Evolutionary conservation across 2,888 invertebrate genomes (phyloP), one percentile per base, ranked within the genome.

Genomic region (Coronaproctus castanopsis): DNA sequence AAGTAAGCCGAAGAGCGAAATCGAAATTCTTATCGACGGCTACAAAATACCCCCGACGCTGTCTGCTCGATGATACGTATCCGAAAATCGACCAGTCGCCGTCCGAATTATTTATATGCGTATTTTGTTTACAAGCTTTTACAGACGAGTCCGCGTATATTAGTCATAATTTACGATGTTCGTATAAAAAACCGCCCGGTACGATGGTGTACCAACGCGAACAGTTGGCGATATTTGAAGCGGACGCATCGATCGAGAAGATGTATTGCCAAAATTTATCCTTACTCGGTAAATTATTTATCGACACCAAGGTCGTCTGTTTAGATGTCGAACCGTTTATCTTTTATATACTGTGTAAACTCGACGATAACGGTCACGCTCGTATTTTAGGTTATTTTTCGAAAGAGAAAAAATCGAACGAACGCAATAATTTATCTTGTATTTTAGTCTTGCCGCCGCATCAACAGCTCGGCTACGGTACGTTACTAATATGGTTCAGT

Each of bases 201-300:
- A n/a, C n/a, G n/a, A n/a, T n/a, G n/a, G n/a, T n/a, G n/a, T n/a
- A n/a, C n/a, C n/a, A n/a, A n/a, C n/a, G n/a, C n/a, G n/a, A n/a
- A n/a, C n/a, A n/a, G n/a, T n/a, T n/a, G n/a, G n/a, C n/a, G n/a
- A 88, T 98, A 67, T 98, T 88, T 75, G 97, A 98, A 78, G 91
- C 95, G 10, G 95, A 96, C 73, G 97, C 97, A 21, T 85, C 85
- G 69, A 89, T 93, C 68, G 83, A 92, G 70, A 95, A 96, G 75
- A 83, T 92, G 52, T 97, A 96, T 71, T 95, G 95, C 72, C 96
- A 97, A 74, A 92, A 92, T 72, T 75, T 97, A 55, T 97, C 96
- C 75, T 75, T 97, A 63, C 77, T 96, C 65, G 95, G 96, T 51
- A 97, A 97, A 74, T 75, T 97, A 64, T 97, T 97, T 73, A 75